Conservation (phyloP, 2,888 invertebrate species). For the Timema podura region DNA sequence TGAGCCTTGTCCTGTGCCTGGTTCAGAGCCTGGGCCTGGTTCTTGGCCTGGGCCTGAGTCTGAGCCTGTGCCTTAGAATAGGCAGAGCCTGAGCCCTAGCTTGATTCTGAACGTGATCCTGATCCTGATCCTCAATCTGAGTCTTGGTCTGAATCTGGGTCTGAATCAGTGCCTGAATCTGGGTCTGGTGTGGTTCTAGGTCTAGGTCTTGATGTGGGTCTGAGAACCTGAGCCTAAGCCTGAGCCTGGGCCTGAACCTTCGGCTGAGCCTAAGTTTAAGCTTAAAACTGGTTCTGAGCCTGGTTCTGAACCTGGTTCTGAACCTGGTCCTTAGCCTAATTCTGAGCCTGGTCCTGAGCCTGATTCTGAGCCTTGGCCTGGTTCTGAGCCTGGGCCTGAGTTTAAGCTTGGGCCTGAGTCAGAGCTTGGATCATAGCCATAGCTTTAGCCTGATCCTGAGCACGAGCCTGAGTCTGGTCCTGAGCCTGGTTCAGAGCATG, state of each 20-base stretch:
- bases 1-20: background rate
- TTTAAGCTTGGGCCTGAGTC: slow-evolving; percentile 14
- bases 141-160: too few species aligned
- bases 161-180: too few species aligned
- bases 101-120: background rate
- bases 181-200: slow-evolving; percentile 19
- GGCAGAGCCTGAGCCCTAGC: background rate
- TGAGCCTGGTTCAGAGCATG: background rate
- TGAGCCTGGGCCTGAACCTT: slow-evolving; percentile 17
- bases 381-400: background rate
- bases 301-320: too few species aligned
- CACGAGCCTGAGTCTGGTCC: slow-evolving; percentile 1
- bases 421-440: slow-evolving; percentile 10
- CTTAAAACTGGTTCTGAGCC: background rate
- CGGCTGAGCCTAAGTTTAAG: background rate
- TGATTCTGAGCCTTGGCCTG: too few species aligned
- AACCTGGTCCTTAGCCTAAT: too few species aligned
- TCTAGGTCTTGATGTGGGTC: background rate
- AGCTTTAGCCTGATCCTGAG: slow-evolving; percentile 14
- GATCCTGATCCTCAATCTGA: slow-evolving; percentile 19
- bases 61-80: background rate
- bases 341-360: too few species aligned
- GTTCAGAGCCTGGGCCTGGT: background rate
- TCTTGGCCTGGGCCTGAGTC: background rate
- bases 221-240: slow-evolving; percentile 16